Evolutionary conservation across 2,888 invertebrate species (phyloP), one percentile per base, ranked within the genome.

Genomic region (Tyria jacobaeae): DNA sequence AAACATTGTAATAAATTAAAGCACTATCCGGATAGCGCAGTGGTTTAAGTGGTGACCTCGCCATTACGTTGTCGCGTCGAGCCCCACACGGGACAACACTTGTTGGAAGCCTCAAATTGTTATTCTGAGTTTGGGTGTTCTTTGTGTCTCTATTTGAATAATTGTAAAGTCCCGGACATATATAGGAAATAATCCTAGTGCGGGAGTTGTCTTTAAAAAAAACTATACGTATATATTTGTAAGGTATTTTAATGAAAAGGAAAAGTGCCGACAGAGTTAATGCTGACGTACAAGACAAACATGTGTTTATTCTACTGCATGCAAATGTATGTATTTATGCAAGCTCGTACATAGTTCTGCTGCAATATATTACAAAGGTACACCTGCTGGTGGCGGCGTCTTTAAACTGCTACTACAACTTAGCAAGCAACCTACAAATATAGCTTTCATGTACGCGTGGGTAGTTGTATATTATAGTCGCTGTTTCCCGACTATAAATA

Each of bases 301-400:
- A 10, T 31, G n/a, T 17, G n/a, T 31, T 27, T n/a, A 50, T 49
- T 49, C 15, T 49, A 25, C 15, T n/a, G 4, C 7, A n/a, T 31
- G 49, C 10, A 31, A 50, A 44, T 44, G 21, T 21, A 44, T 44
- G 44, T 44, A 44, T 44, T 44, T 44, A 44, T 44, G 21, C 44
- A 44, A 44, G 44, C 5, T 12, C 21, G 44, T 12, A 44, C 21
- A 44, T 12, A 3, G 44, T 21, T 41, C 9, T 41, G 21, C 3
- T 44, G 1, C 37, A 21, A 12, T 44, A 21, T 17, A 21, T 44
- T 17, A 41, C 12, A 21, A 17, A 12, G 3, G 44, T 17, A 17
- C 41, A 21, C 10, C 17, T 41, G 41, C 10, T 17, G 10, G 17
- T 44, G 44, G 21, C 44, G 21, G 12, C 21, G 3, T 4, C 21